Percentiles rank a stretch among this genome's conserved stretches.
These are phyloP conservation scores for Cyclophora albipunctata DNA, from an alignment of 2,888 invertebrate species.

Conservation along the genomic window DNA sequence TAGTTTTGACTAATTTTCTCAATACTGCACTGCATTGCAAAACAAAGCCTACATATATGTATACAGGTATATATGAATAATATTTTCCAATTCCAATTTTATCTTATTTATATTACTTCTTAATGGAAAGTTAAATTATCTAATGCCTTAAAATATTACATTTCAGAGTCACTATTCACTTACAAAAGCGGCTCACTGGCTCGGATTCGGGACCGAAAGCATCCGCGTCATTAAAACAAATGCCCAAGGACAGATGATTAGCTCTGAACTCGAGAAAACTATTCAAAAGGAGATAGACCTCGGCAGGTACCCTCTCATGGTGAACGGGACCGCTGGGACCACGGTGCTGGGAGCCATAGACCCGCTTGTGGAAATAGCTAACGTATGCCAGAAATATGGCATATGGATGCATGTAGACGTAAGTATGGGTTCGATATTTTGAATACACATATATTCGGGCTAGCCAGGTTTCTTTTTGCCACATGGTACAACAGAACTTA, in stretches of 20 bases:
- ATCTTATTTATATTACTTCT: no score
- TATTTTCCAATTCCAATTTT: no score
- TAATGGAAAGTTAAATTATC: no score
- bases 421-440: slow-evolving; percentile 34
- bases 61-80: no score
- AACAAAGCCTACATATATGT: no score
- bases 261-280: slow-evolving; percentile 74
- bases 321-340: slow-evolving; percentile 86
- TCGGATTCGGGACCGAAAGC: slow-evolving; percentile 88
- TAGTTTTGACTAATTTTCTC: no score
- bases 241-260: slow-evolving; percentile 79
- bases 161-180: slow-evolving; percentile 87
- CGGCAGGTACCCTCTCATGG: slow-evolving; percentile 78
- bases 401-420: slow-evolving; percentile 92
- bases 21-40: no score
- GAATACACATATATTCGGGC: no score
- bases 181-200: slow-evolving; percentile 85
- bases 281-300: slow-evolving; percentile 61
- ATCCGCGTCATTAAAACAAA: slow-evolving; percentile 80
- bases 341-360: slow-evolving; percentile 91
- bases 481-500: no score
- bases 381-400: slow-evolving; percentile 78
- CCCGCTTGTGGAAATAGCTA: slow-evolving; percentile 79
- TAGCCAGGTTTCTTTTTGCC: no score
- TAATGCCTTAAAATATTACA: no score